These are phyloP conservation scores for Anagyrus pseudococci DNA, from an alignment of 2,888 invertebrate genomes.

Conservation along the genomic window DNA sequence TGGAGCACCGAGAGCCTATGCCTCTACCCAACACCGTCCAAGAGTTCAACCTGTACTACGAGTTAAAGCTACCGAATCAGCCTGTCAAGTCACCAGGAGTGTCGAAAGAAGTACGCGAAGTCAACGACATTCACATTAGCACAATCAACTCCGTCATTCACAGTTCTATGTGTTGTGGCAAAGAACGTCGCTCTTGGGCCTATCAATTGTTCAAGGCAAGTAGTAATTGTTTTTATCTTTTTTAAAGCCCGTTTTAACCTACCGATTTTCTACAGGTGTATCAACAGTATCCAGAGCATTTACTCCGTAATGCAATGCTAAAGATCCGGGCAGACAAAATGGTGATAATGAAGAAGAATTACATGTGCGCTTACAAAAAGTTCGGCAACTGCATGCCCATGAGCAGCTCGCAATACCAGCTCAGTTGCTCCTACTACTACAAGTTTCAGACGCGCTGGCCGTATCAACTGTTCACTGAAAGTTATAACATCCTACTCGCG, in stretches of 20 bases:
- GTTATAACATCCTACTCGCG: constrained; percentile 49
- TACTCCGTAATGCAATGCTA: constrained; percentile 68
- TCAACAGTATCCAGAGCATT: constrained; percentile 73
- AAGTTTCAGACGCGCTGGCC: constrained; percentile 64
- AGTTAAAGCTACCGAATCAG: constrained; percentile 54
- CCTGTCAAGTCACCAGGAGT: constrained; percentile 49
- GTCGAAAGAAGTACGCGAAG: constrained; percentile 58
- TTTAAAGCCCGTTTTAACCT: neutral
- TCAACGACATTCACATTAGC: constrained; percentile 65
- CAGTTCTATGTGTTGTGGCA: constrained; percentile 69
- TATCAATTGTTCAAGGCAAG: constrained; percentile 69
- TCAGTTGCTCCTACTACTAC: constrained; percentile 58
- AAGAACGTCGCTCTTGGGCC: constrained; percentile 70
- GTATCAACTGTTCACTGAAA: constrained; percentile 60
- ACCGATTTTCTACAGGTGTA: constrained; percentile 62
- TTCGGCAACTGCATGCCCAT: constrained; percentile 62
- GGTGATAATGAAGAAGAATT: constrained; percentile 65
- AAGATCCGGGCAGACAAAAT: constrained; percentile 69
- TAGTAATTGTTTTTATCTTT: neutral
- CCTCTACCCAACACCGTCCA: constrained; percentile 50
- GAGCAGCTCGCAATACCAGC: constrained; percentile 64
- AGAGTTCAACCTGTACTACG: constrained; percentile 54
- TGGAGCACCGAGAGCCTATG: constrained; percentile 47
- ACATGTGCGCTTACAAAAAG: constrained; percentile 57
- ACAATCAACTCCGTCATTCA: constrained; percentile 70